A percentile compares a stretch with the other conserved stretches of the same genome.
These are phyloP conservation scores for Coptodon bakossiorum DNA, from an alignment of 2,113 vertebrate genomes.

Conservation along the genomic window DNA sequence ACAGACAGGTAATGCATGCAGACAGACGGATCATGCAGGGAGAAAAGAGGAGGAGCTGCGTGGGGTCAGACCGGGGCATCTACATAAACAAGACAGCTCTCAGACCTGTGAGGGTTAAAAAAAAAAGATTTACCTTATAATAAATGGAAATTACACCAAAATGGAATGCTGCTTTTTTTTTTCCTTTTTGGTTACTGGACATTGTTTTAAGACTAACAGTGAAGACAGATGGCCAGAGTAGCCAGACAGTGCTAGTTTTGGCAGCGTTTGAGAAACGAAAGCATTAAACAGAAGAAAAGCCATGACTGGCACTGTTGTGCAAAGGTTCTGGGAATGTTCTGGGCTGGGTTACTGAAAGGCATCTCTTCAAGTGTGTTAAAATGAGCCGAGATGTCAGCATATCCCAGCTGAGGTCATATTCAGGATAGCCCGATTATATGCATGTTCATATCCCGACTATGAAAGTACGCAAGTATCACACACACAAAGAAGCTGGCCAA, in stretches of 20 bases:
- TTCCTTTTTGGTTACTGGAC: conserved; percentile 16
- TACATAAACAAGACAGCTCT: conserved; percentile 52
- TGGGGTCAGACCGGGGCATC: conserved; percentile 65
- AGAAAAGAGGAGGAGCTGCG: conserved; percentile 34
- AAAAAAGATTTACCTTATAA: background rate
- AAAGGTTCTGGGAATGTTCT: conserved; percentile 43
- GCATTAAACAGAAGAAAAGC: conserved; percentile 21
- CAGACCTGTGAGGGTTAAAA: background rate
- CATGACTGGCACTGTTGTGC: conserved; percentile 37
- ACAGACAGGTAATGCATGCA: conserved; percentile 77
- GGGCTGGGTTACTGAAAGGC: background rate
- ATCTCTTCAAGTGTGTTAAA: conserved; percentile 1
- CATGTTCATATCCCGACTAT: background rate
- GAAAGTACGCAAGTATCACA: background rate
- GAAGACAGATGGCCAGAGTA: conserved; percentile 12
- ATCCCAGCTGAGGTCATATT: background rate
- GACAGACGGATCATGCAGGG: conserved; percentile 82
- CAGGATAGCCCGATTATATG: background rate
- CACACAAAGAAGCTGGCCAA: background rate
- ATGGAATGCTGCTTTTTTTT: conserved; percentile 25
- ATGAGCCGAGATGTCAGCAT: background rate
- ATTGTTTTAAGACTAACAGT: conserved; percentile 46
- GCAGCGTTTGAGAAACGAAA: conserved; percentile 41
- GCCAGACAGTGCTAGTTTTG: conserved; percentile 42
- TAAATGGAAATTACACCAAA: conserved; percentile 41